Conservation (phyloP, 2,113 vertebrate genomes). For the Calyptomena viridis region DNA sequence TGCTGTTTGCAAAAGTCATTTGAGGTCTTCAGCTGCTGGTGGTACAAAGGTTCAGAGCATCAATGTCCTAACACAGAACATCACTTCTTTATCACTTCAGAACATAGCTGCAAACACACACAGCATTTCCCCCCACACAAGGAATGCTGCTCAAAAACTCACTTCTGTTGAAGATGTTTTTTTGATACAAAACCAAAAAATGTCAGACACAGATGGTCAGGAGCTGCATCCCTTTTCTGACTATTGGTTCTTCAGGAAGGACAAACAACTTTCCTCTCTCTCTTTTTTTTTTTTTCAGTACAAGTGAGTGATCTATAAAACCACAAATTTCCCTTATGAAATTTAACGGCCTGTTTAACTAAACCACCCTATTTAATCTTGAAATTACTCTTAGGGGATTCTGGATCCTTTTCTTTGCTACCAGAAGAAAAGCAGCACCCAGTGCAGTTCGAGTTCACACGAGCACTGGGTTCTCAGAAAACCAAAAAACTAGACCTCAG, state of each 20-base stretch:
- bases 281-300: neutral
- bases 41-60: neutral
- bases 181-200: neutral
- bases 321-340: constrained; percentile 42
- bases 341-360: neutral
- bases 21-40: neutral
- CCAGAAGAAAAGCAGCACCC: neutral
- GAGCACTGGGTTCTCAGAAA: neutral
- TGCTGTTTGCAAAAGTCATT: neutral
- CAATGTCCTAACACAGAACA: neutral
- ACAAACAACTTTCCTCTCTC: constrained; percentile 17
- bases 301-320: neutral
- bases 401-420: neutral
- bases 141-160: neutral
- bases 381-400: constrained; percentile 58
- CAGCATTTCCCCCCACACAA: rapidly evolving
- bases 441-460: neutral
- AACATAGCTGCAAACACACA: rapidly evolving
- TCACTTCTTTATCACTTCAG: neutral
- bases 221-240: neutral
- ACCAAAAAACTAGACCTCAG: neutral
- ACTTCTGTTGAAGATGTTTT: neutral
- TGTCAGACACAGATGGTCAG: neutral
- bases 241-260: rapidly evolving
- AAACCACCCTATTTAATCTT: neutral